Conservation (phyloP, 1,140 invertebrate species). For the Drosophila prosaltans region DNA sequence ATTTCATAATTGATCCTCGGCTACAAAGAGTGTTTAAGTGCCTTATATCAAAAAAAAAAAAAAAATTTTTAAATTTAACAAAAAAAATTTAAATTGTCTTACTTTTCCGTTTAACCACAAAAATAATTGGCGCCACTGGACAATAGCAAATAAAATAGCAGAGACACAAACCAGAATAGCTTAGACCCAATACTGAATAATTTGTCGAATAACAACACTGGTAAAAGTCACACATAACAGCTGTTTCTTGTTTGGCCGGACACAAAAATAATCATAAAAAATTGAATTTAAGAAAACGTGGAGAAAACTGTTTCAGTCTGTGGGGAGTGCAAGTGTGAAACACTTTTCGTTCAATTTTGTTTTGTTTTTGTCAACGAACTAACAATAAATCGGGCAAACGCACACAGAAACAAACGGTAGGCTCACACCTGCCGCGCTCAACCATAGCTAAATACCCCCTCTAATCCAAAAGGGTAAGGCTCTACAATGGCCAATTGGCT, state of each 20-base stretch:
- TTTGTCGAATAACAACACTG: too few relatives aligned
- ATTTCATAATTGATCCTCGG: too few relatives aligned
- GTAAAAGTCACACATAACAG: too few relatives aligned
- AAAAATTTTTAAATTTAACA: too few relatives aligned
- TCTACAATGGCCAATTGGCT: background rate
- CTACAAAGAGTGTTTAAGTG: too few relatives aligned
- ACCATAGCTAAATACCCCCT: background rate
- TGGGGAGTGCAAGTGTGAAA: background rate
- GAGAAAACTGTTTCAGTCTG: background rate
- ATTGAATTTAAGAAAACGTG: background rate
- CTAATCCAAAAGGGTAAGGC: background rate
- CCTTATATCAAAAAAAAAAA: too few relatives aligned
- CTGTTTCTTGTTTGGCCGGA: background rate
- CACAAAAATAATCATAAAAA: constrained; percentile 1
- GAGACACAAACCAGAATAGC: too few relatives aligned
- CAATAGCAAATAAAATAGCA: too few relatives aligned
- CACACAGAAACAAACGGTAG: background rate
- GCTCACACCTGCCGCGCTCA: background rate
- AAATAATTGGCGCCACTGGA: too few relatives aligned
- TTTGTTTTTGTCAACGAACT: background rate
- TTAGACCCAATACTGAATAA: too few relatives aligned
- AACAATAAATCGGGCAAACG: background rate
- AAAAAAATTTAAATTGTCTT: too few relatives aligned
- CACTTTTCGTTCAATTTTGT: background rate
- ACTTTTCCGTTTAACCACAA: too few relatives aligned